Evolutionary conservation across 2,888 invertebrate species (phyloP), one percentile per base, ranked within the genome.

Genomic region (Spodoptera exigua): DNA sequence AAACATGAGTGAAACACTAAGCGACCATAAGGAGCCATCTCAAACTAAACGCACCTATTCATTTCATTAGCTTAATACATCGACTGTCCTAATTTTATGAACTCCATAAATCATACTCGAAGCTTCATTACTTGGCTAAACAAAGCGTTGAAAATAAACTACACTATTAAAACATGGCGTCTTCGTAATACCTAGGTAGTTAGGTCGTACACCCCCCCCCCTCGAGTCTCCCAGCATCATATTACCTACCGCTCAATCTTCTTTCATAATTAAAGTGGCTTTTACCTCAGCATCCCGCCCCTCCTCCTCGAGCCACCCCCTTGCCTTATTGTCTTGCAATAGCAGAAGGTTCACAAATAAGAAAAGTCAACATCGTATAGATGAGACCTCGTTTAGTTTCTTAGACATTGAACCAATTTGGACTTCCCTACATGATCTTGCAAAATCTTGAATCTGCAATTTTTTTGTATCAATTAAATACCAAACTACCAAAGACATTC

Each of bases 251-350:
- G 89, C 87, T 84, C 93, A 90, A 92, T 92, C 90, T 93, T 92
- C 91, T 90, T 92, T 91, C 91, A 92, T 93, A 92, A 93, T 93
- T 92, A 91, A 88, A 90, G 88, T 89, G 89, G 89, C 89, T 89
- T 89, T 87, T 84, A 88, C 88, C 85, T 82, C 85, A 68, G 74
- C 62, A 70, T 75, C 74, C 78, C 56, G 68, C 11, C 16, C 16
- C 40, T 5, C 17, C 40, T 17, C 69, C 62, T 46, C 73, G 70
- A 72, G 9, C 27, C 72, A 72, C 66, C 74, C 48, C 40, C 10
- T 14, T n/a, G 51, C 17, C 16, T 61, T 37, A 7, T 17, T 40
- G 34, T 27, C 14, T 41, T 3, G 3, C 17, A 47, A 16, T 46
- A 9, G 18, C 73, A 69, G 69, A 69, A 69, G 74, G 27, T 55